A percentile compares a stretch with the other conserved stretches of the same genome.
Conservation (phyloP, 2,888 invertebrate genomes). For the Nezara viridula region DNA sequence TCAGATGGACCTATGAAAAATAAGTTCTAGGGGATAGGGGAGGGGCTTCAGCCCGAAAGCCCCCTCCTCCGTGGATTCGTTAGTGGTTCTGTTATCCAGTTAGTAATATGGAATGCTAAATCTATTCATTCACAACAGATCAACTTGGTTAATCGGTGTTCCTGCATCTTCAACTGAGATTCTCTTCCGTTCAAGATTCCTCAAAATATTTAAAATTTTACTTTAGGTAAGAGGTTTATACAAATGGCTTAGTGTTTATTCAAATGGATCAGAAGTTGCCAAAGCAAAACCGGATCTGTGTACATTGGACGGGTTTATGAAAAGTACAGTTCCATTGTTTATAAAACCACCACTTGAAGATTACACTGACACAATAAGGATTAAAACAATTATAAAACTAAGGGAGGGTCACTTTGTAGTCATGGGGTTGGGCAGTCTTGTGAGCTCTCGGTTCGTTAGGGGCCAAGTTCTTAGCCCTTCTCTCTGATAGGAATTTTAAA, state of each 20-base stretch:
- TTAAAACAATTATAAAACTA: slow-evolving; percentile 57
- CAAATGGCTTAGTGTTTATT: background rate
- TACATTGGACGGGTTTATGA: background rate
- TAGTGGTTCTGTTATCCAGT: too few species aligned
- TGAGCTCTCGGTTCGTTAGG: slow-evolving; percentile 51
- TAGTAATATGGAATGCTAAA: too few species aligned
- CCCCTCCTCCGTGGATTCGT: too few species aligned
- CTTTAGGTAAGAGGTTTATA: too few species aligned
- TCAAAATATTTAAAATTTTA: too few species aligned
- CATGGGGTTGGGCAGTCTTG: slow-evolving; percentile 47
- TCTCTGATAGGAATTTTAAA: slow-evolving; percentile 65
- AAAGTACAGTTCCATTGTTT: slow-evolving; percentile 15
- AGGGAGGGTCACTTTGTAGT: slow-evolving; percentile 55
- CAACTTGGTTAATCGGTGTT: too few species aligned
- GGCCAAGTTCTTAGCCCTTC: slow-evolving; percentile 47
- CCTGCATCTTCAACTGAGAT: too few species aligned
- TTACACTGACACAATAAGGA: slow-evolving; percentile 42
- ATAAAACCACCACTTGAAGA: slow-evolving; percentile 31
- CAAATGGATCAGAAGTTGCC: background rate
- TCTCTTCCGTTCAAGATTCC: too few species aligned
- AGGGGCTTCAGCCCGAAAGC: too few species aligned
- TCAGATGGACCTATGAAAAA: too few species aligned
- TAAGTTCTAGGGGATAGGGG: too few species aligned
- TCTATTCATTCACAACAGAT: too few species aligned
- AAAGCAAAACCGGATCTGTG: background rate